Conservation (phyloP, 1,140 invertebrate species). For the Eulimnadia texana region DNA sequence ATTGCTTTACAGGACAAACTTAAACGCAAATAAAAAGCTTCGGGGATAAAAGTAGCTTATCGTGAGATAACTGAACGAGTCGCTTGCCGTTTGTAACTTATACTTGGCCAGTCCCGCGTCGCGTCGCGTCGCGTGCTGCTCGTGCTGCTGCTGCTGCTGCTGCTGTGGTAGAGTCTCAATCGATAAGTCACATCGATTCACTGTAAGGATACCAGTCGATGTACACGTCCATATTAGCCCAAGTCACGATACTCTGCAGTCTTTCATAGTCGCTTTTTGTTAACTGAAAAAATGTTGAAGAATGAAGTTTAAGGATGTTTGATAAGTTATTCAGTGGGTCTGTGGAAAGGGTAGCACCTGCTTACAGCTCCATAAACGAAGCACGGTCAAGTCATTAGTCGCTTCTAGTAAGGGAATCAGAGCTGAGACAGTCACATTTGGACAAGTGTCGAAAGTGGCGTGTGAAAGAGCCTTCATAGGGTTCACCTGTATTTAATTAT, state of each 20-base stretch:
- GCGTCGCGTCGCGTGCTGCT: no score
- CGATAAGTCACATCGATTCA: constrained; percentile 1
- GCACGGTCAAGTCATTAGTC: constrained; percentile 23
- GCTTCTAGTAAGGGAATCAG: constrained; percentile 22
- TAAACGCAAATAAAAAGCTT: no score
- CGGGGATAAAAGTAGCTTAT: no score
- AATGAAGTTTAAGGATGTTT: not conserved
- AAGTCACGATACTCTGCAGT: not conserved
- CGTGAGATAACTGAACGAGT: no score
- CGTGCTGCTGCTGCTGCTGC: no score
- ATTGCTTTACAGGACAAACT: no score
- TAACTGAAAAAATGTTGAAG: not conserved
- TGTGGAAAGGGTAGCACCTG: constrained; percentile 16
- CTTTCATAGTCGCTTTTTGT: constrained; percentile 2
- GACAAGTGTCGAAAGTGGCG: constrained; percentile 25
- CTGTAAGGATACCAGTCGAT: constrained; percentile 14
- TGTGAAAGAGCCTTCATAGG: constrained; percentile 23
- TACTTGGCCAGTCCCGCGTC: no score
- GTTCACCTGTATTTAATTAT: constrained; percentile 22
- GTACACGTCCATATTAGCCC: constrained; percentile 10
- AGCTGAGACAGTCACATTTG: constrained; percentile 17
- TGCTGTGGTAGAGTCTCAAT: no score
- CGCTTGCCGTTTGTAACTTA: no score
- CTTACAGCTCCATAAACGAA: constrained; percentile 26
- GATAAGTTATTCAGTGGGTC: no score